Base-by-base conservation (phyloP, 2,113 vertebrate genomes). In the Brachionichthys hirsutus region DNA sequence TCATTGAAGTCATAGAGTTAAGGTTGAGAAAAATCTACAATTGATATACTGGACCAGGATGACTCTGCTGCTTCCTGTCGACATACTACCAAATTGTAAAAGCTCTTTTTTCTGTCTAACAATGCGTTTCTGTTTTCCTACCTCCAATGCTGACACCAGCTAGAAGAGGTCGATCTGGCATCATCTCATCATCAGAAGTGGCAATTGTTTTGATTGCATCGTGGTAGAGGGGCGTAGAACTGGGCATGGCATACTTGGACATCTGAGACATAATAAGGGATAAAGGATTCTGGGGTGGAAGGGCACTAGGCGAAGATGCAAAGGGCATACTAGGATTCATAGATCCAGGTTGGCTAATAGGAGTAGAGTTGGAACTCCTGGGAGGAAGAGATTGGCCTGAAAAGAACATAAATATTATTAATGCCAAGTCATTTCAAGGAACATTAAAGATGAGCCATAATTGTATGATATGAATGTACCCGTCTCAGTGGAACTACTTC, bases 181-280 rank as follows among this genome's bases (percentile, higher is more conserved):
- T 81, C 89, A 98, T 91, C 85, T 99, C 97, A 0, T 99, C 97
- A 1, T 98, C 97, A 0, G 97, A 99, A 67, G 95, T 96, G 87
- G 97, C 95, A 0, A 99, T 98, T 65, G 97, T 98, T 90, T 99
- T 99, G 91, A 99, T 98, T 81, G 97, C 96, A 3, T 98, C 97
- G 81, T 99, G 97, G 89, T 98, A 99, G 36, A 99, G 95, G 0
- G 97, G 97, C 10, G 96, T 98, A 70, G 95, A 94, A 86, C 96
- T 98, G 68, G 97, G 96, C 93, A 99, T 94, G 73, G 97, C 97
- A 1, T 98, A 99, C 85, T 98, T 98, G 77, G 97, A 99, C 97
- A 99, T 98, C 92, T 98, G 96, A 35, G 95, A 95, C 95, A 98
- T 99, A 88, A 99, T 99, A 62, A 99, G 90, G 0, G 97, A 97